Conservation (phyloP, 1,140 invertebrate genomes). For the Daktulosphaira vitifoliae region DNA sequence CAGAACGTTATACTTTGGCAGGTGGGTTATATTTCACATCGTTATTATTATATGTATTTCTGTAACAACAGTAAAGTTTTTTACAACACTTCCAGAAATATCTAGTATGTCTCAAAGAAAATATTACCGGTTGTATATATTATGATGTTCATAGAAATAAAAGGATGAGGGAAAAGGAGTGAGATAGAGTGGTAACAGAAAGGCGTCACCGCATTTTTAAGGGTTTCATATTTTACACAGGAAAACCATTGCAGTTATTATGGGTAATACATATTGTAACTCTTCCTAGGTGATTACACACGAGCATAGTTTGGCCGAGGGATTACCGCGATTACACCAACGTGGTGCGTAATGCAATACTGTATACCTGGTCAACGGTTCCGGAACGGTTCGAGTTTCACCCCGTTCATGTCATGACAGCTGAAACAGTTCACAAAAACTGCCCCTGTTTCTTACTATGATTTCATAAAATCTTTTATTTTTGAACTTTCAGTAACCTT, state of each 20-base stretch:
- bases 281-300: neutral
- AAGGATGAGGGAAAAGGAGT: too few species aligned
- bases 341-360: conserved; percentile 9
- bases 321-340: neutral
- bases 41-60: too few species aligned
- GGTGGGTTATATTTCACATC: too few species aligned
- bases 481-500: neutral
- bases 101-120: too few species aligned
- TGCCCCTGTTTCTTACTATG: conserved; percentile 13
- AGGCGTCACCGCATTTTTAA: conserved; percentile 3
- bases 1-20: too few species aligned
- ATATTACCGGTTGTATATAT: too few species aligned
- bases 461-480: neutral
- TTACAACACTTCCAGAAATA: neutral
- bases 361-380: conserved; percentile 22
- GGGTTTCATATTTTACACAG: conserved; percentile 19
- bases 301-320: neutral
- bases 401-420: neutral
- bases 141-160: too few species aligned
- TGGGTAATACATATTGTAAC: neutral
- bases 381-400: conserved; percentile 24
- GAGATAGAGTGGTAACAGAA: too few species aligned
- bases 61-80: too few species aligned
- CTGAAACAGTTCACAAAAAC: neutral
- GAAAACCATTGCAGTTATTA: neutral